Conservation (phyloP, 2,113 vertebrate genomes). For the Passerina amoena region DNA sequence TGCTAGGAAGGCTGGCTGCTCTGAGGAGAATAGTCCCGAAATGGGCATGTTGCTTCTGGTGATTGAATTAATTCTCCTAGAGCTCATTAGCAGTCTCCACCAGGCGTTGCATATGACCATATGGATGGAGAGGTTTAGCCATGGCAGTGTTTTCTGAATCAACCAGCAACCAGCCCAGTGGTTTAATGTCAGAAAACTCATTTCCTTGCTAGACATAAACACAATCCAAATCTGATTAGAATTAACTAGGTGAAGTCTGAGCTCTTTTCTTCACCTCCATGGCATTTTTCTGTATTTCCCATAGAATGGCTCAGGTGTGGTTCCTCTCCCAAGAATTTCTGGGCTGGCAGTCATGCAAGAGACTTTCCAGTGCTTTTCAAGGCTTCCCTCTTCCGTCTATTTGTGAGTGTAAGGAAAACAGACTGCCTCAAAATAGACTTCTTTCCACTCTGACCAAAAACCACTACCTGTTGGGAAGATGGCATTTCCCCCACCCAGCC, state of each 20-base stretch:
- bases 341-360: not conserved
- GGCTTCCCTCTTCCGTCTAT: not conserved
- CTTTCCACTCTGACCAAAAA: conserved; percentile 8
- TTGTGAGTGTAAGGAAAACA: not conserved
- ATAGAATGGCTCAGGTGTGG: rapidly evolving
- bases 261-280: not conserved
- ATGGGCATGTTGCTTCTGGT: not conserved
- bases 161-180: not conserved
- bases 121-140: not conserved
- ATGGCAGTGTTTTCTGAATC: not conserved
- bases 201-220: conserved; percentile 22
- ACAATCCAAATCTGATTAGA: not conserved
- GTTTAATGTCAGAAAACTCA: not conserved
- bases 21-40: not conserved
- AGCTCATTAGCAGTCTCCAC: not conserved
- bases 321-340: not conserved
- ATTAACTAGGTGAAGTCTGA: conserved; percentile 10
- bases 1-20: not conserved
- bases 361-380: not conserved
- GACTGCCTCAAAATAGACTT: not conserved
- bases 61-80: not conserved
- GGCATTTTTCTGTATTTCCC: not conserved
- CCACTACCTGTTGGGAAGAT: not conserved
- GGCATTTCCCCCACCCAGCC: not conserved
- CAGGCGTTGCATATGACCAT: not conserved